phyloP scores from a whole-genome alignment of 2,888 invertebrate species.

The Melanchra persicariae region DNA sequence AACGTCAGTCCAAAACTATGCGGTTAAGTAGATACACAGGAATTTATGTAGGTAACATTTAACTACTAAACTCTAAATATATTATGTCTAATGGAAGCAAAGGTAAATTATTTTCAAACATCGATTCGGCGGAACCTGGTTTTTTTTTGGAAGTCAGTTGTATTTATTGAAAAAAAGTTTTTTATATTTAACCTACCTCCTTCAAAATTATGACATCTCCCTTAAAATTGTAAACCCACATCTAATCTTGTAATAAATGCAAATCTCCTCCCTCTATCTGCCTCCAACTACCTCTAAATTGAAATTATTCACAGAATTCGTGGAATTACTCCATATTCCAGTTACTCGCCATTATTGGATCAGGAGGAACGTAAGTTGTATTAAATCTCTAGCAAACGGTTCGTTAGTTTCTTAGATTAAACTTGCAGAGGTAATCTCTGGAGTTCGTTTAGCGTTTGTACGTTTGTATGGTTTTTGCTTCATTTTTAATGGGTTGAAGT shows the following conservation, averaged over 20 bases:
- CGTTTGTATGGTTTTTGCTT: constrained; percentile 2
- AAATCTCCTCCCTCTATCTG: not conserved
- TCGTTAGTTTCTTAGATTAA: not conserved
- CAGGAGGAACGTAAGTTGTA: not conserved
- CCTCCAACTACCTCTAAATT: not conserved
- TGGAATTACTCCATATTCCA: constrained; percentile 2
- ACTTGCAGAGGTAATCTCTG: not conserved
- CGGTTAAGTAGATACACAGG: constrained; percentile 39
- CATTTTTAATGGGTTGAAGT: not conserved
- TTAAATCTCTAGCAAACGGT: constrained; percentile 2
- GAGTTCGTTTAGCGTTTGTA: not conserved
- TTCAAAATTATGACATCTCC: not conserved
- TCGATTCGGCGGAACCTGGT: too few species aligned
- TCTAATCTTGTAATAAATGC: not conserved
- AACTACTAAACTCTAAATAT: constrained; percentile 22
- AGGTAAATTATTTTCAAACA: not conserved
- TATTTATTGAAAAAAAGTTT: too few species aligned
- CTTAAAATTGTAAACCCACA: not conserved
- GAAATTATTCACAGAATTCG: not conserved
- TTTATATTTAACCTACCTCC: too few species aligned
- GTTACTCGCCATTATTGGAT: not conserved
- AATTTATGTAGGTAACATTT: constrained; percentile 47
- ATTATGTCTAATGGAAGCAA: not conserved
- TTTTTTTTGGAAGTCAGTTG: too few species aligned
- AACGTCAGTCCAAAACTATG: constrained; percentile 50